These are phyloP conservation scores for Anagyrus pseudococci DNA, from an alignment of 2,888 invertebrate species.

Conservation along the genomic window DNA sequence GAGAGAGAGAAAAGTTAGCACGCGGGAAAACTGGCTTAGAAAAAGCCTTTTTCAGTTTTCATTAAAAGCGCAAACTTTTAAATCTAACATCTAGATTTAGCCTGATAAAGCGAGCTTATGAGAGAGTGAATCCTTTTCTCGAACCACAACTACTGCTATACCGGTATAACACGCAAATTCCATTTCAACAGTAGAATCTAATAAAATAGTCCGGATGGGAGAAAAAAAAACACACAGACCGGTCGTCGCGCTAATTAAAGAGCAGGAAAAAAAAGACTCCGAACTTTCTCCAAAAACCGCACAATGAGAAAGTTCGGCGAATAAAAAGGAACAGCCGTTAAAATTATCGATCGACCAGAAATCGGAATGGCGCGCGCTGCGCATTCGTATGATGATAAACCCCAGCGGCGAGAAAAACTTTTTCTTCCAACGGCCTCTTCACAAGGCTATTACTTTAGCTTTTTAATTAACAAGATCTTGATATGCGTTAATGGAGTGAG, in stretches of 20 bases:
- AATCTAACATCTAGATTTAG: too few species aligned
- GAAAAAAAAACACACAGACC: constrained; percentile 6
- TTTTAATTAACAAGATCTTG: too few species aligned
- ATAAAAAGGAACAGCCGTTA: constrained; percentile 8
- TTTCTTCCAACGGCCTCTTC: background rate
- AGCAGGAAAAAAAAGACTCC: constrained; percentile 14
- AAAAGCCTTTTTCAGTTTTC: too few species aligned
- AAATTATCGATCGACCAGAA: constrained; percentile 16
- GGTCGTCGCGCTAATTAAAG: constrained; percentile 8
- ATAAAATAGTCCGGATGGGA: constrained; percentile 18
- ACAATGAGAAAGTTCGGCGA: constrained; percentile 17
- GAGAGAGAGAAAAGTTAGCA: too few species aligned
- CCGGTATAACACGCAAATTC: background rate
- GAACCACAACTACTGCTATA: too few species aligned
- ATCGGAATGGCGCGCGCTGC: constrained; percentile 4
- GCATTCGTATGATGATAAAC: background rate
- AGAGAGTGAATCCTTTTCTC: too few species aligned
- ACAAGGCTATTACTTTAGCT: too few species aligned
- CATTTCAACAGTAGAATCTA: constrained; percentile 16
- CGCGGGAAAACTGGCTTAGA: too few species aligned
- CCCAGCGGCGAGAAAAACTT: background rate
- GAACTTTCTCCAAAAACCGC: constrained; percentile 12
- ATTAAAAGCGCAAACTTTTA: too few species aligned
- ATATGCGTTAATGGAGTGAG: too few species aligned
- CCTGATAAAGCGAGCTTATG: too few species aligned